Base-by-base conservation (phyloP, 2,888 invertebrate species). In the Reticulitermes lucifugus region DNA sequence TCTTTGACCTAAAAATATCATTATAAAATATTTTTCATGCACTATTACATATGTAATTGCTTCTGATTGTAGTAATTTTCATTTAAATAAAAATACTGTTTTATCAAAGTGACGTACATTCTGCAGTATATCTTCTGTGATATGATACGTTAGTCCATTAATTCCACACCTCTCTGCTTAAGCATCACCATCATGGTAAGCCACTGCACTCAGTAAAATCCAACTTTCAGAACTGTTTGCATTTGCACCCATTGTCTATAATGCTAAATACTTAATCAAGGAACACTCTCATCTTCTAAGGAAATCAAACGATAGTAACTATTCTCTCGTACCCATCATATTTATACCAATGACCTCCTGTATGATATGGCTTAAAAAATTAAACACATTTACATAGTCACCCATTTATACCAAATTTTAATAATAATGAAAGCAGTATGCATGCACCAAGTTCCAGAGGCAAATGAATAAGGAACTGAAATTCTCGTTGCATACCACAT, bases 21-120 rank as follows among this genome's bases (percentile, higher is more conserved):
- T 43, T 81, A 81, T 81, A 81, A 81, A 81, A 81, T 81, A 81
- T 81, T 59, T 81, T 22, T 43, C 70, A 77, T 77, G 43, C 46
- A 77, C 46, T 60, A 80, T 22, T 80, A 80, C 80, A 80, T 60
- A 80, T 80, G 60, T 73, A 73, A 73, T 73, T 73, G 73, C 73
- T 73, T 73, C 73, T 73, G 73, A 73, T 41, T 73, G 21, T 73
- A 73, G 21, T 41, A 73, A 73, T 41, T 35, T 73, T 73, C 65
- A 65, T 35, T 65, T 65, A 81, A 65, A 81, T 65, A 81, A 81
- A 81, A 81, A 81, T 81, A 81, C 81, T 81, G 81, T 81, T 70
- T 35, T 79, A 81, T 81, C 80, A 80, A 80, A 80, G 80, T 60
- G 29, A 60, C 59, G 35, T 79, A 79, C 25, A 79, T 59, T 60